Conservation (phyloP, 1,140 invertebrate species). For the Leptonema lineaticorne region DNA sequence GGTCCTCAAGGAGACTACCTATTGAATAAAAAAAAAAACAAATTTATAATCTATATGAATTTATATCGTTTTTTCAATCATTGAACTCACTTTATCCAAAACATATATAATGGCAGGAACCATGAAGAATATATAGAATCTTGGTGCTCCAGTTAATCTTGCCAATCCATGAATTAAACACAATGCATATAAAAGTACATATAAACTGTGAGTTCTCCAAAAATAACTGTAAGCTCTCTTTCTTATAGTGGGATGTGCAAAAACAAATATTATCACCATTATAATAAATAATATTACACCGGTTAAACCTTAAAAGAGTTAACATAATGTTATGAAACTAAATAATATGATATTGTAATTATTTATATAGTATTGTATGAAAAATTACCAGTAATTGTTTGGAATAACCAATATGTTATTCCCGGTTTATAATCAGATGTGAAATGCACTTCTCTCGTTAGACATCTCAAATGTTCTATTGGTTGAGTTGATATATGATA, state of each 20-base stretch:
- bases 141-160: conserved; percentile 84
- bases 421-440: conserved; percentile 88
- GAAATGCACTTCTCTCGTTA: conserved; percentile 93
- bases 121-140: conserved; percentile 96
- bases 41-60: not conserved
- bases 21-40: conserved; percentile 42
- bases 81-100: conserved; percentile 82
- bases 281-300: conserved; percentile 92
- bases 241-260: conserved; percentile 92
- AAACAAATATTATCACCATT: conserved; percentile 96
- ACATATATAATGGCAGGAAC: conserved; percentile 88
- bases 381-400: conserved; percentile 82
- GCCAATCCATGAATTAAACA: conserved; percentile 94
- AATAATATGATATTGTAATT: not conserved
- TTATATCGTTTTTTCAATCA: not conserved
- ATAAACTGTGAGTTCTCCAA: conserved; percentile 95
- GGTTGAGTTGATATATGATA: conserved; percentile 98
- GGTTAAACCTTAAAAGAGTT: conserved; percentile 79
- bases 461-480: conserved; percentile 88
- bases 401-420: conserved; percentile 93
- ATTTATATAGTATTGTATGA: conserved; percentile 5
- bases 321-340: conserved; percentile 11
- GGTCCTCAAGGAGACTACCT: conserved; percentile 86
- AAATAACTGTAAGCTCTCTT: conserved; percentile 96
- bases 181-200: conserved; percentile 86